Conservation (phyloP, 2,113 vertebrate genomes). For the Geothlypis trichas region DNA sequence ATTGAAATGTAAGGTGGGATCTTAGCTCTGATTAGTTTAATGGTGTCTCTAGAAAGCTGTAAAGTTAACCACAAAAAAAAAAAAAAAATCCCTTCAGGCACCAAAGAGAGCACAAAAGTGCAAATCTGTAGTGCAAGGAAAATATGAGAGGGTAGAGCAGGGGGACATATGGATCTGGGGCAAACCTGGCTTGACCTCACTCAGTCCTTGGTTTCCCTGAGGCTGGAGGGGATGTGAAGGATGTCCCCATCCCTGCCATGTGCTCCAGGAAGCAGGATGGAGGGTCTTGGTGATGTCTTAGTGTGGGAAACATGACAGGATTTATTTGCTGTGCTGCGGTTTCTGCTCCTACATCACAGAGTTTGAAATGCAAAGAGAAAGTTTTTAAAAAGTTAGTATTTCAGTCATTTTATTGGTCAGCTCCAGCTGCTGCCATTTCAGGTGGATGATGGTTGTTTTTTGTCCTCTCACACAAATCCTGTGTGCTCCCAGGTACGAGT, state of each 20-base stretch:
- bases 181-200: background rate
- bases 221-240: background rate
- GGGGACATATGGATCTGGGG: rapidly evolving
- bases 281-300: background rate
- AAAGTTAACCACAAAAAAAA: background rate
- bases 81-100: background rate
- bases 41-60: background rate
- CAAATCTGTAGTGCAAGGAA: background rate
- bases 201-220: background rate
- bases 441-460: background rate
- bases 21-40: background rate
- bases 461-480: background rate
- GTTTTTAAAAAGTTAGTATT: background rate
- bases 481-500: rapidly evolving
- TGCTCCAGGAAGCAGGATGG: background rate
- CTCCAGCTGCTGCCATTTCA: background rate
- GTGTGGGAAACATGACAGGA: background rate
- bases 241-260: background rate
- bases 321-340: background rate
- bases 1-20: background rate
- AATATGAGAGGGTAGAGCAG: background rate
- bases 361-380: background rate
- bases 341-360: background rate
- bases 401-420: background rate
- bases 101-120: background rate